Conservation (phyloP, 2,888 invertebrate genomes). For the Tenthredo livida region DNA sequence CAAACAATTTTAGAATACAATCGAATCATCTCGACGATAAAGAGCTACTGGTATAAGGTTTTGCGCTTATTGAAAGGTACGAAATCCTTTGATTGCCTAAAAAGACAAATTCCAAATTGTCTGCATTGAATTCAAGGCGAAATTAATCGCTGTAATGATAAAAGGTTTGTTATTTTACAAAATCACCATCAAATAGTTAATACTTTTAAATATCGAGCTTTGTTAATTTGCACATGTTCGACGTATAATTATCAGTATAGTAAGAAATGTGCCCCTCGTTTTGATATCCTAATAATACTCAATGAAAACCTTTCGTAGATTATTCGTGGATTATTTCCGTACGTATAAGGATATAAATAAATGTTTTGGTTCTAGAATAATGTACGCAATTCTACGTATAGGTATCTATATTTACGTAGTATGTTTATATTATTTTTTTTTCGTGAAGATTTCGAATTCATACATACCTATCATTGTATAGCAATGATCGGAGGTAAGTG, state of each 20-base stretch:
- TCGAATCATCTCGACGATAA: neutral
- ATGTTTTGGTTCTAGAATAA: too few relatives aligned
- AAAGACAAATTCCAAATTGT: neutral
- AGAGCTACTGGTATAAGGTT: neutral
- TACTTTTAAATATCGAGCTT: too few relatives aligned
- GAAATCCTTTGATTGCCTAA: neutral
- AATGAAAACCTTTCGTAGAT: neutral
- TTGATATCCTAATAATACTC: neutral
- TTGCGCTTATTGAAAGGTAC: neutral
- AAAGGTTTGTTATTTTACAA: neutral
- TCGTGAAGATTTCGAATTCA: neutral
- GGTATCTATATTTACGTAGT: too few relatives aligned
- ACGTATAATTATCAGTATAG: neutral
- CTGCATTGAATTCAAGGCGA: neutral
- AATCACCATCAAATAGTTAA: too few relatives aligned
- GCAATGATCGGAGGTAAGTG: neutral
- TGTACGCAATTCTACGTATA: too few relatives aligned
- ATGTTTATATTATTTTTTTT: too few relatives aligned
- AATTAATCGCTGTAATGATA: neutral
- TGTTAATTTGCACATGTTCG: neutral
- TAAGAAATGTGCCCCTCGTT: neutral
- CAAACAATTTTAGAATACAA: neutral
- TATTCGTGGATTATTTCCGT: neutral
- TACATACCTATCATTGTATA: neutral
- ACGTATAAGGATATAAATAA: neutral